Evolutionary conservation across 2,888 invertebrate species (phyloP).

Genomic region (Hylaea fasciaria): DNA sequence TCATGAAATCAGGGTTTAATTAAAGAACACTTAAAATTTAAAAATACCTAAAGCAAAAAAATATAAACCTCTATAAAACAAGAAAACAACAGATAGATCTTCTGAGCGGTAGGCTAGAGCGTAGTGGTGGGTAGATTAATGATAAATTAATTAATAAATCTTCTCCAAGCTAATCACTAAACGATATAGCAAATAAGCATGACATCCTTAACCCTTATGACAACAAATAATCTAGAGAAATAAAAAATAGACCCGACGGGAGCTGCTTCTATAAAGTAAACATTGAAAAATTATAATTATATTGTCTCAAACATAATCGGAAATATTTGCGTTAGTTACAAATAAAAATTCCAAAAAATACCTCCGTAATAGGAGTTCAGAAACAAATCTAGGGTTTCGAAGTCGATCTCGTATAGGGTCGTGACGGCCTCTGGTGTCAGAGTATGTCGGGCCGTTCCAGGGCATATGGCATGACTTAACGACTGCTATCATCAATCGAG

Average conservation of each 20-base stretch:
- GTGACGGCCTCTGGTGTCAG: too few relatives aligned
- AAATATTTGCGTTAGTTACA: too few relatives aligned
- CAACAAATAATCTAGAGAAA: neutral
- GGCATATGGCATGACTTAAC: too few relatives aligned
- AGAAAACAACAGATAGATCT: slow-evolving; percentile 59
- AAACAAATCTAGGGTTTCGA: too few relatives aligned
- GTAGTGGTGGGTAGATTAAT: slow-evolving; percentile 62
- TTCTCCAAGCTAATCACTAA: slow-evolving; percentile 11
- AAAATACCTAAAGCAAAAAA: slow-evolving; percentile 24
- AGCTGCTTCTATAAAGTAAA: neutral
- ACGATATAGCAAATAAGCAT: slow-evolving; percentile 9
- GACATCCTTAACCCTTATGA: neutral
- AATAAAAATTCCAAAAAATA: too few relatives aligned
- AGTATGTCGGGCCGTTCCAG: too few relatives aligned
- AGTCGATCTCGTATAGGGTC: too few relatives aligned
- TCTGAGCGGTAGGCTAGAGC: slow-evolving; percentile 63
- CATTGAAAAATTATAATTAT: neutral
- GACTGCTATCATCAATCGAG: too few relatives aligned
- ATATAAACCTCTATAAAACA: slow-evolving; percentile 55
- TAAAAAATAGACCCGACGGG: neutral
- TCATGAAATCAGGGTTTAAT: slow-evolving; percentile 12
- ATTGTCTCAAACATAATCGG: too few relatives aligned
- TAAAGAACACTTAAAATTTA: slow-evolving; percentile 10
- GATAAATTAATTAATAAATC: slow-evolving; percentile 15
- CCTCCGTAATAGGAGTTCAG: too few relatives aligned